Evolutionary conservation across 2,113 vertebrate genomes (phyloP), one percentile per base, ranked within the genome.

Genomic region (Cryptomyrus ogoouensis): DNA sequence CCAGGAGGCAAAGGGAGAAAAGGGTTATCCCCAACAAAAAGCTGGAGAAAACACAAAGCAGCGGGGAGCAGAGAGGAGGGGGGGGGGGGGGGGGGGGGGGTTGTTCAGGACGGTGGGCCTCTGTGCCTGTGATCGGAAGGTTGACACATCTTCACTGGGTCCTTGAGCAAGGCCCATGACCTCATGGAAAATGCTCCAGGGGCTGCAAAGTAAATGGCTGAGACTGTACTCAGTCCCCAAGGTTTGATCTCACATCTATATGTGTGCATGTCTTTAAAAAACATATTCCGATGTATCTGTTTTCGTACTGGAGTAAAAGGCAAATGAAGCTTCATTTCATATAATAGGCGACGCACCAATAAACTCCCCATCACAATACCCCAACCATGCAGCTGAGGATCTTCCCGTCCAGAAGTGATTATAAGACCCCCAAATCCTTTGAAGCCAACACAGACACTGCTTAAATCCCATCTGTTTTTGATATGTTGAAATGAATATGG

Each of bases 391-490:
- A 58, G 6, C 15, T 62, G 87, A 24, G 87, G 53, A 62, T 88
- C 77, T 80, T 89, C 47, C 21, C 52, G n/a, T 83, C 88, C 88
- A 83, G 27, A 5, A 90, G 91, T 88, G 83, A 93, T 46, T 90
- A 90, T 90, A 91, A 90, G 91, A 91, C 91, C 91, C 92, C 92
- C 91, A 92, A 56, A 88, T 92, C 92, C 92, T 90, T 89, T 90
- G 89, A 88, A 88, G 87, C 21, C 46, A 83, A 31, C 49, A 44
- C 89, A 89, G 83, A 74, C 58, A 91, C 91, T 92, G 83, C 92
- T 93, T 93, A 90, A 92, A 92, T 92, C 92, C 89, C 93, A 93
- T 93, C 93, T 93, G 91, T 91, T 93, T 88, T 90, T 88, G 42
- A 74, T 17, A 83, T 19, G 50, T 24, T 70, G 89, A 80, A 89